phyloP scores from a whole-genome alignment of 2,113 vertebrate genomes.

The Tenrec ecaudatus region DNA sequence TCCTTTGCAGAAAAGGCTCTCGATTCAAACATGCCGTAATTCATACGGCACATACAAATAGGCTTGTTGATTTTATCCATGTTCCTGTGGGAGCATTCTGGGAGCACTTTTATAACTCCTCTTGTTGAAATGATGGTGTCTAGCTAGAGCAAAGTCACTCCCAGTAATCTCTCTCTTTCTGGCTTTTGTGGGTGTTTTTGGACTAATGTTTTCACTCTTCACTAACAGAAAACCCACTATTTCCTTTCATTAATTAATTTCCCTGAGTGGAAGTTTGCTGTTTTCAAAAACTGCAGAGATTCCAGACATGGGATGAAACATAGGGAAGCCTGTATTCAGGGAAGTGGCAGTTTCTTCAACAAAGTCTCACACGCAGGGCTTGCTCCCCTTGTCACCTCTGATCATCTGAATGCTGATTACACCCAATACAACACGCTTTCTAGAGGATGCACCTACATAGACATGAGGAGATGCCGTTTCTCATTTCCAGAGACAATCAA shows the following conservation, averaged over 20 bases:
- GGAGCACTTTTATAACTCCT: background rate
- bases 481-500: no score
- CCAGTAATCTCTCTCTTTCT: background rate
- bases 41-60: background rate
- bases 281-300: background rate
- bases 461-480: background rate
- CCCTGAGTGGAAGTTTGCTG: background rate
- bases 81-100: background rate
- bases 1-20: background rate
- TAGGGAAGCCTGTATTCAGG: background rate
- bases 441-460: background rate
- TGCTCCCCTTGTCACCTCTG: rapidly evolving
- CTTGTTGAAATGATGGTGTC: background rate
- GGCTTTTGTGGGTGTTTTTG: background rate
- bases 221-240: background rate
- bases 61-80: background rate
- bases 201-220: background rate
- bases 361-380: background rate
- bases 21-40: background rate
- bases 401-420: background rate
- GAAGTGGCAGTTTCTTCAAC: background rate
- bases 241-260: background rate
- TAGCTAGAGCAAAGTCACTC: background rate
- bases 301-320: background rate
- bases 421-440: background rate